phyloP scores from a whole-genome alignment of 2,113 vertebrate species.

The Syngnathus scovelli region DNA sequence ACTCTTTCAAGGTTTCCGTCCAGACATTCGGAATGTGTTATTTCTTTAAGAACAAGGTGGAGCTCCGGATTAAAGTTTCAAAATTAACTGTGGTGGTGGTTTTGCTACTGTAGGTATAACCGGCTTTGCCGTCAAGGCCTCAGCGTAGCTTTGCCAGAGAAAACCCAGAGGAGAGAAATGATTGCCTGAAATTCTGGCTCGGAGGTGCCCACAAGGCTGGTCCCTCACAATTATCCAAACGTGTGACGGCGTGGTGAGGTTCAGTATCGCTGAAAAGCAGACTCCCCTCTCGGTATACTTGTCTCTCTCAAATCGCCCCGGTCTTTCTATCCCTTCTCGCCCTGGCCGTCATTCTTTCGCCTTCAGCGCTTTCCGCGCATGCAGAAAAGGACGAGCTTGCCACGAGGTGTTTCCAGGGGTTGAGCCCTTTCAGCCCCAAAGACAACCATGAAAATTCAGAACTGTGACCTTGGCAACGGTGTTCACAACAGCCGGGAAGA shows the following conservation, averaged over 20 bases:
- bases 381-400: constrained; percentile 55
- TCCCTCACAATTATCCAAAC: constrained; percentile 53
- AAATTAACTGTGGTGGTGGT: constrained; percentile 37
- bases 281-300: constrained; percentile 44
- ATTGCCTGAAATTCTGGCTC: constrained; percentile 48
- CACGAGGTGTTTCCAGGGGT: constrained; percentile 66
- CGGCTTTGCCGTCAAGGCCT: constrained; percentile 45
- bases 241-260: constrained; percentile 48
- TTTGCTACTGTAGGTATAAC: constrained; percentile 46
- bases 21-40: constrained; percentile 57
- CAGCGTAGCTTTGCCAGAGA: constrained; percentile 32
- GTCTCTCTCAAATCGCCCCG: constrained; percentile 42
- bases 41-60: constrained; percentile 35
- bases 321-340: constrained; percentile 17
- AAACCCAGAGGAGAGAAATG: constrained; percentile 50
- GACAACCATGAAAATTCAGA: constrained; percentile 64
- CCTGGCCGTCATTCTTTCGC: constrained; percentile 28
- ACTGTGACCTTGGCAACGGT: constrained; percentile 60
- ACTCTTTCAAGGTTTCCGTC: constrained; percentile 42
- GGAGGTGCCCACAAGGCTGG: constrained; percentile 48
- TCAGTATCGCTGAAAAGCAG: constrained; percentile 65
- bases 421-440: constrained; percentile 60
- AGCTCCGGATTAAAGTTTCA: constrained; percentile 52
- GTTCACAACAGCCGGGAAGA: constrained; percentile 42
- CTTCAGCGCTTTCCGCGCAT: constrained; percentile 56